A percentile compares a stretch with the other conserved stretches of the same genome.
phyloP scores from a whole-genome alignment of 2,797 vertebrate species.

The Danio jaintianensis region DNA sequence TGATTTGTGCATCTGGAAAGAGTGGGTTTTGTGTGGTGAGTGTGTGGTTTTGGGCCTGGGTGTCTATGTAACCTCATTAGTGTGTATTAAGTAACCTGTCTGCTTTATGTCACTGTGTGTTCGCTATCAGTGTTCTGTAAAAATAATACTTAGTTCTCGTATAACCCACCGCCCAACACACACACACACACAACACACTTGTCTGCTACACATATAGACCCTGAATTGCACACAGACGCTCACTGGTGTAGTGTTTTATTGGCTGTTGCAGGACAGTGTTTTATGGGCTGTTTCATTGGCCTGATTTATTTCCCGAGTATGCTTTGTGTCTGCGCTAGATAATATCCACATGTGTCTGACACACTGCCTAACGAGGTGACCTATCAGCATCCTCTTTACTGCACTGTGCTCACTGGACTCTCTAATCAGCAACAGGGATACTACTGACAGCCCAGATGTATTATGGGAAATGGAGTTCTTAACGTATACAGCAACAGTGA shows the following conservation, averaged over 20 bases:
- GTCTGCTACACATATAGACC: slow-evolving; percentile 26
- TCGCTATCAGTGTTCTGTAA: slow-evolving; percentile 29
- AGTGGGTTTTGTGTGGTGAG: slow-evolving; percentile 26
- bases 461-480: slow-evolving; percentile 44
- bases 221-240: slow-evolving; percentile 37
- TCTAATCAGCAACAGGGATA: slow-evolving; percentile 79
- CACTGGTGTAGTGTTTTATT: slow-evolving; percentile 76
- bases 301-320: slow-evolving; percentile 77
- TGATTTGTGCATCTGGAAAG: slow-evolving; percentile 28
- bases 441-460: slow-evolving; percentile 55
- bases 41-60: slow-evolving; percentile 40
- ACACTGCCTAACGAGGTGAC: slow-evolving; percentile 82
- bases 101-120: slow-evolving; percentile 41
- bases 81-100: slow-evolving; percentile 36
- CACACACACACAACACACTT: not conserved
- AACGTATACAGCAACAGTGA: not conserved
- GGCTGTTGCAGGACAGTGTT: slow-evolving; percentile 79
- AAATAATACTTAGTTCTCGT: slow-evolving; percentile 24
- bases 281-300: slow-evolving; percentile 84
- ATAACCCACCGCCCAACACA: not conserved
- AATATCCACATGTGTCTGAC: slow-evolving; percentile 77
- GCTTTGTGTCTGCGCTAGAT: slow-evolving; percentile 80
- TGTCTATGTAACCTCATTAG: slow-evolving; percentile 40
- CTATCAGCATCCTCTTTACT: slow-evolving; percentile 83
- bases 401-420: slow-evolving; percentile 77